Base-by-base conservation (phyloP, 2,797 vertebrate genomes). In the Margarornis squamiger region DNA sequence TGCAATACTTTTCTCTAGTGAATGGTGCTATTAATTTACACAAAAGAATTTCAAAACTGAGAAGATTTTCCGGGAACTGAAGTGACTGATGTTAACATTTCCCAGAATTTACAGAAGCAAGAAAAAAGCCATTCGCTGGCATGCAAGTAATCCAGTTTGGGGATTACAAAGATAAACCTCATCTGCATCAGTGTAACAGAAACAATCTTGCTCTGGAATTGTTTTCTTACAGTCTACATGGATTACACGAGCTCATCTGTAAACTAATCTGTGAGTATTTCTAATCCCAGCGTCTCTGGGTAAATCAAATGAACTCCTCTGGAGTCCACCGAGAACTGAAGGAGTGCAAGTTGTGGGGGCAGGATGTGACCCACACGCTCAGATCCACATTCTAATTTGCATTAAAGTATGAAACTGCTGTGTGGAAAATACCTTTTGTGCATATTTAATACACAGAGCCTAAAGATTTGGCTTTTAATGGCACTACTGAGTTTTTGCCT, bases 21-120 rank as follows among this genome's bases (percentile, higher is more conserved):
- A 95, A 81, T 65, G 22, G 36, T 70, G 71, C 77, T 94, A 85
- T 96, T 96, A 92, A 94, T 93, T 95, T 95, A 93, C 92, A 92
- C 80, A 86, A 82, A 41, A 67, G 72, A 94, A 90, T 75, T 91
- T 83, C 58, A 76, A 77, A 94, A 41, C 67, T 77, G 75, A 63
- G 81, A 87, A 92, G 49, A 52, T 90, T 88, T 82, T 82, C 58
- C 15, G 43, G 71, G 61, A 94, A 82, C 45, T 52, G 46, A 90
- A 88, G 86, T 76, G 72, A 93, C 61, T 74, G 86, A 88, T 93
- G 58, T 86, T 85, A 90, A 93, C 7, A 38, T 61, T 85, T 83
- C 76, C 78, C 45, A 63, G 76, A 63, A 86, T 91, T 88, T 86
- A 88, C 48, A 86, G 14, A 22, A 57, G 54, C 46, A 48, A 51